Evolutionary conservation across 2,888 invertebrate genomes (phyloP).

Genomic region (Trisateles emortualis): DNA sequence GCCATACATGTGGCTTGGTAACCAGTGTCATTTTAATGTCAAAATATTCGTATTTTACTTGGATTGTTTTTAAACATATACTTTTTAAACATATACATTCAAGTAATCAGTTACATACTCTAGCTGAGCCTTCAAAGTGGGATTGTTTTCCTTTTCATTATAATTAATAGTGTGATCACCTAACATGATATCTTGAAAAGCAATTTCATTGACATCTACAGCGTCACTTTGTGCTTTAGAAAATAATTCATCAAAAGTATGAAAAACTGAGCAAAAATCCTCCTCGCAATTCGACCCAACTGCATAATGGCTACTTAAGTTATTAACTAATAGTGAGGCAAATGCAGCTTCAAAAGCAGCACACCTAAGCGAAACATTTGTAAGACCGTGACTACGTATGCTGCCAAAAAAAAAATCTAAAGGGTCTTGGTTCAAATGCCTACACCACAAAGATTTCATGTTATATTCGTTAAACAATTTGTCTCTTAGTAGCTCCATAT

Average conservation of each 20-base stretch:
- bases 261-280: background rate
- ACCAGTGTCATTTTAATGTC: too few relatives aligned
- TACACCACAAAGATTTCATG: background rate
- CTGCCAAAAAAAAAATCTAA: constrained; percentile 4
- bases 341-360: background rate
- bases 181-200: too few relatives aligned
- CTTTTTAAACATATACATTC: too few relatives aligned
- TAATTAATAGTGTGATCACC: background rate
- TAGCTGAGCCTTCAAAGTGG: background rate
- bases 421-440: constrained; percentile 6
- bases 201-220: background rate
- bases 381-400: background rate
- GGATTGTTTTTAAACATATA: too few relatives aligned
- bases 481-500: background rate
- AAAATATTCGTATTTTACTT: too few relatives aligned
- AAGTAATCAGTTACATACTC: background rate
- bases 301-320: constrained; percentile 2
- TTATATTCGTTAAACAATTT: background rate
- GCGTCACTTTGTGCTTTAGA: background rate
- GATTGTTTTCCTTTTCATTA: background rate
- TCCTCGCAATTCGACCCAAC: constrained; percentile 1
- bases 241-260: background rate
- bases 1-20: too few relatives aligned
- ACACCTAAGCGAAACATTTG: background rate
- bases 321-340: constrained; percentile 1